Conservation (phyloP, 2,797 vertebrate genomes). For the Lophotriccus pileatus region DNA sequence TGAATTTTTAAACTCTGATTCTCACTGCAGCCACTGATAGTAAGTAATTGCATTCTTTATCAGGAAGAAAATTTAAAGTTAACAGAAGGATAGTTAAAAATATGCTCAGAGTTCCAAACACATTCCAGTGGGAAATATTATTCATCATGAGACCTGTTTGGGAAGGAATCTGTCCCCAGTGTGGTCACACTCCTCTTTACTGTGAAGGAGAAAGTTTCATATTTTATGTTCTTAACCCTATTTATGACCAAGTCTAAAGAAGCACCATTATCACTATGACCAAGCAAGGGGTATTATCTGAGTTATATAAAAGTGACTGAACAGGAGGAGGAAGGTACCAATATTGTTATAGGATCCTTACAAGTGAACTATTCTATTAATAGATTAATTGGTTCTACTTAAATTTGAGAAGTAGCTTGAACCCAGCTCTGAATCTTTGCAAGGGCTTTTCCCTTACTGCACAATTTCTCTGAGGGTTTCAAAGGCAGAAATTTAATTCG, state of each 20-base stretch:
- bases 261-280: neutral
- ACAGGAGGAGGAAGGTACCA: neutral
- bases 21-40: neutral
- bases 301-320: neutral
- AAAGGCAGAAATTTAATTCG: neutral
- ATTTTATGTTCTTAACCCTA: neutral
- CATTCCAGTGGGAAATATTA: neutral
- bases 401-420: neutral
- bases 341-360: neutral
- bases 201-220: neutral
- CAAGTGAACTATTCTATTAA: neutral
- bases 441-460: neutral
- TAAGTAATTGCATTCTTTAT: neutral
- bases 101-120: neutral
- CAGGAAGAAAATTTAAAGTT: neutral
- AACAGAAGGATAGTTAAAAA: neutral
- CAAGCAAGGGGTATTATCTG: neutral
- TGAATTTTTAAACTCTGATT: conserved; percentile 32
- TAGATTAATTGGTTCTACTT: no score
- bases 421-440: neutral
- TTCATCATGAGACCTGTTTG: neutral
- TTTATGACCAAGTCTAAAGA: neutral
- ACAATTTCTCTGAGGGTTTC: neutral
- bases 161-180: neutral
- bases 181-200: neutral